Evolutionary conservation across 2,888 invertebrate species (phyloP).

Genomic region (Melinaea marsaeus): DNA sequence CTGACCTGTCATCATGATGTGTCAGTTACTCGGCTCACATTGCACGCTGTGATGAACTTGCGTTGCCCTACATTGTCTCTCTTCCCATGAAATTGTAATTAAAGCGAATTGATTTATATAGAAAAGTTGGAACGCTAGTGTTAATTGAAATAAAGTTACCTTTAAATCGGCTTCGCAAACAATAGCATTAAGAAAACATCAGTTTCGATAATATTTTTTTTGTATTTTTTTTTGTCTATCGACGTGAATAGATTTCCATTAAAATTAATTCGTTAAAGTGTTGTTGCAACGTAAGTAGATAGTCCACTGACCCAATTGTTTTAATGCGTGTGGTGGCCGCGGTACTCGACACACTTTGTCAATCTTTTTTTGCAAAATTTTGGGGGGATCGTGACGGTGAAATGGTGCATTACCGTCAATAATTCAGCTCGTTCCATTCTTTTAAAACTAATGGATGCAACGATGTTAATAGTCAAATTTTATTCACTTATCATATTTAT

Average conservation of each 20-base stretch:
- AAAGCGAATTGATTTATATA: slow-evolving; percentile 10
- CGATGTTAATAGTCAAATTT: slow-evolving; percentile 31
- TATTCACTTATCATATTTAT: slow-evolving; percentile 32
- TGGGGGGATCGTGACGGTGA: slow-evolving; percentile 69
- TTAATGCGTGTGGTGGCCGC: slow-evolving; percentile 51
- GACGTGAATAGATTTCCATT: slow-evolving; percentile 8
- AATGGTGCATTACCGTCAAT: slow-evolving; percentile 65
- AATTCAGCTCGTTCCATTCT: slow-evolving; percentile 56
- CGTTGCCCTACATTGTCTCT: slow-evolving; percentile 47
- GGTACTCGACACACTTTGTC: slow-evolving; percentile 66
- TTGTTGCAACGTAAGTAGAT: slow-evolving; percentile 41
- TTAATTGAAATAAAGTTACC: neutral
- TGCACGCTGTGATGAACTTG: slow-evolving; percentile 57
- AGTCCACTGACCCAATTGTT: slow-evolving; percentile 58
- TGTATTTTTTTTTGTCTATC: slow-evolving; percentile 29
- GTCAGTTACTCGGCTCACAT: slow-evolving; percentile 64
- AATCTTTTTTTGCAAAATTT: slow-evolving; percentile 58
- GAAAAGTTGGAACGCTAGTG: neutral
- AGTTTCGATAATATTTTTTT: slow-evolving; percentile 7
- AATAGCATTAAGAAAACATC: no score
- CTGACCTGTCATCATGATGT: slow-evolving; percentile 54
- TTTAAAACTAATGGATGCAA: slow-evolving; percentile 52
- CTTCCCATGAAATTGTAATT: slow-evolving; percentile 41
- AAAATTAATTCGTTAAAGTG: slow-evolving; percentile 56
- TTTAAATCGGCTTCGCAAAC: no score